Base-by-base conservation (phyloP, 2,113 vertebrate species). In the Tyto alba region DNA sequence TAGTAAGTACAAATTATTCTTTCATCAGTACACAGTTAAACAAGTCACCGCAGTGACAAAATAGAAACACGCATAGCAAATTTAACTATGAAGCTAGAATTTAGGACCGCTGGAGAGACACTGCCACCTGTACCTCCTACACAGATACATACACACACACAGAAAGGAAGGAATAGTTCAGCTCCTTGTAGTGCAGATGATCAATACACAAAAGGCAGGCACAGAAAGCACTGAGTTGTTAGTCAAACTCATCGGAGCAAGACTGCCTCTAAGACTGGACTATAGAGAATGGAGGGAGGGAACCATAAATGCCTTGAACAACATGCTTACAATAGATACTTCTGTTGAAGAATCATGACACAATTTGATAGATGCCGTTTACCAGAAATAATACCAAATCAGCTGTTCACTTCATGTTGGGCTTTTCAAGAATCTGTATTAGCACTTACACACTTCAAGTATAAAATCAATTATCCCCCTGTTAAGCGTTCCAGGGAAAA, bases 1-100 rank as follows among this genome's bases (percentile, higher is more conserved):
- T 93, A 96, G 96, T 91, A 96, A 95, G 96, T 97, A 94, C 94
- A 96, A 96, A 96, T 97, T 97, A 97, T 96, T 95, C 95, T 94
- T 96, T 95, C 96, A 95, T 93, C 94, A 95, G 78, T 63, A 93
- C 84, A 93, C 84, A 84, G 93, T 93, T 93, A 97, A 96, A 96
- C 91, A 93, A 97, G 95, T 93, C 90, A 91, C 90, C 13, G 13
- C 83, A 64, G 89, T 72, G 90, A 94, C 77, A 95, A 96, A 96
- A 93, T 89, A 94, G 88, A 92, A 92, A 93, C 84, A 92, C 16
- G 20, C 66, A 85, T 0, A 52, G 78, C 84, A 88, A 89, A 95
- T 91, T 78, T 85, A 92, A 90, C 81, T 29, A 7, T 57, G 74
- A 80, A 92, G 71, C 62, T 45, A 8, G 66, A 92, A 94, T 53